Conservation (phyloP, 2,797 vertebrate species). For the Sylvia borin region DNA sequence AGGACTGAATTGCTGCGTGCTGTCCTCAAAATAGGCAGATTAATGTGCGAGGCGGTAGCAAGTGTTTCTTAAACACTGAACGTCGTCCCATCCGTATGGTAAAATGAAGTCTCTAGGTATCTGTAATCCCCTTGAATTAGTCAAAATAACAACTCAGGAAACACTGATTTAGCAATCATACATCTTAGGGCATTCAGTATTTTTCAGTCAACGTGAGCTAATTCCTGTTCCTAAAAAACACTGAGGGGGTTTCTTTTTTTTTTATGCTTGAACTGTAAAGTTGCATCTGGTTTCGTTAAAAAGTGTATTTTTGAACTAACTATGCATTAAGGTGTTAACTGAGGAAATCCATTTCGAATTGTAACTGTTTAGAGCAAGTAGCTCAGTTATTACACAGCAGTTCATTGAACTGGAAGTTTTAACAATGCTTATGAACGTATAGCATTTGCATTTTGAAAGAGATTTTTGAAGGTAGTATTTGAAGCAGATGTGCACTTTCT, state of each 20-base stretch:
- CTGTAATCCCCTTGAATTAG: neutral
- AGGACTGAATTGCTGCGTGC: too few relatives aligned
- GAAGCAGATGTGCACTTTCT: neutral
- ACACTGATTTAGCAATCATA: accelerated
- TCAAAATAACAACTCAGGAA: accelerated
- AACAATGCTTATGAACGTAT: neutral
- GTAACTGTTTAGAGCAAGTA: neutral
- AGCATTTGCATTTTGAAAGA: neutral
- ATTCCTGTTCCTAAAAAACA: accelerated
- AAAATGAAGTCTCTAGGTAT: neutral
- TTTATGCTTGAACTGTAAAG: neutral
- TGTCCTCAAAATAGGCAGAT: accelerated
- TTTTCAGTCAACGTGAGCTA: neutral
- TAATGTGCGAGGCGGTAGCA: too few relatives aligned
- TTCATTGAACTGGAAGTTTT: neutral
- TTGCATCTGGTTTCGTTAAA: neutral
- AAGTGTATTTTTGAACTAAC: neutral
- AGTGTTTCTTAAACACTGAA: neutral
- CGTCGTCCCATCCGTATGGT: accelerated
- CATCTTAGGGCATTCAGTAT: accelerated
- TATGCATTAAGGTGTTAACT: neutral
- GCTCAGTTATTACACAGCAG: neutral
- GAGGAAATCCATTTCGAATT: neutral
- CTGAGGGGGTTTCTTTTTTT: neutral
- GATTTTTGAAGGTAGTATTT: neutral